These are phyloP conservation scores for Mesaphorura yosii DNA, from an alignment of 1,140 invertebrate species.

Conservation along the genomic window DNA sequence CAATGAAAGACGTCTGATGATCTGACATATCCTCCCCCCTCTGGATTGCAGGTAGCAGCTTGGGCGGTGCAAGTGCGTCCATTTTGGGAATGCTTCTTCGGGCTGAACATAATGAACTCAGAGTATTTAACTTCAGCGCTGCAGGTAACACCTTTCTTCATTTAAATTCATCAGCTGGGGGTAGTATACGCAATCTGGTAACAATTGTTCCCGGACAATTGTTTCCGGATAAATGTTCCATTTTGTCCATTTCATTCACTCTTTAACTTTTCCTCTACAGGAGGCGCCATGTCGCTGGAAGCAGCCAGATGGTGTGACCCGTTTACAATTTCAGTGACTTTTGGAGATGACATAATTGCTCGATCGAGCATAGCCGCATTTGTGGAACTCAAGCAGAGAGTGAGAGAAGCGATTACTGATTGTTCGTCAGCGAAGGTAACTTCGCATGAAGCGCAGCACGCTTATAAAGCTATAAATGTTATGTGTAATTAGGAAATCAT, in stretches of 20 bases:
- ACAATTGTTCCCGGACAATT: too few relatives aligned
- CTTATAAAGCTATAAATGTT: too few relatives aligned
- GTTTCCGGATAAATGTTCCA: too few relatives aligned
- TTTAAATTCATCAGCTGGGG: constrained; percentile 18
- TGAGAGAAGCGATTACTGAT: not conserved
- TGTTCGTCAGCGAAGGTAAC: not conserved
- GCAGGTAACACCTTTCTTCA: constrained; percentile 71
- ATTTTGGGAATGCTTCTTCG: constrained; percentile 63
- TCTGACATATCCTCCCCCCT: not conserved
- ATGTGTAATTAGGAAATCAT: too few relatives aligned
- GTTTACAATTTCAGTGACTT: not conserved
- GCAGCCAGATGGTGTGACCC: not conserved
- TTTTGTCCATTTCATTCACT: too few relatives aligned
- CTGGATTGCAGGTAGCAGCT: constrained; percentile 55
- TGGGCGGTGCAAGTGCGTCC: constrained; percentile 67
- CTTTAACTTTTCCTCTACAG: not conserved
- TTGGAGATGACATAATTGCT: not conserved
- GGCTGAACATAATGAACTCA: constrained; percentile 52
- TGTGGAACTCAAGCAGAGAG: not conserved
- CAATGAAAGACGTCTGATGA: too few relatives aligned
- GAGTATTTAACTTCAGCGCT: too few relatives aligned
- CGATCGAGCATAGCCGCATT: not conserved
- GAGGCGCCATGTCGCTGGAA: not conserved
- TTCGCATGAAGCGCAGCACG: too few relatives aligned
- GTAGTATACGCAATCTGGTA: not conserved